Evolutionary conservation across 2,888 invertebrate genomes (phyloP).

Genomic region (Argyresthia goedartella): DNA sequence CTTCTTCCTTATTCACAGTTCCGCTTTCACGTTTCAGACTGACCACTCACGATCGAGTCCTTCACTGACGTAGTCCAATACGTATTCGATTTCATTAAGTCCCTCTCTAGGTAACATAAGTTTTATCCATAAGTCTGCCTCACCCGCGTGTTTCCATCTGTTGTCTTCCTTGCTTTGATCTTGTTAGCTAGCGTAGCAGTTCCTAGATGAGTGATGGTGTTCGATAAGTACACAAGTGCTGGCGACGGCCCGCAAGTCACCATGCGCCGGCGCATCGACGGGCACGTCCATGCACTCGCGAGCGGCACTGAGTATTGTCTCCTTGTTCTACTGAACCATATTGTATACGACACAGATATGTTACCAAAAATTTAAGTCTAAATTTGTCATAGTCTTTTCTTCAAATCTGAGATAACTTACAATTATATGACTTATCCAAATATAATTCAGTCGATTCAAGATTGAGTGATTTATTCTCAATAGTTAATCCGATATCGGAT

Average conservation of each 20-base stretch:
- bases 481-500: conserved; percentile 19
- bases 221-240: not conserved
- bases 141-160: too few species aligned
- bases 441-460: conserved; percentile 64
- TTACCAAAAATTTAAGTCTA: conserved; percentile 65
- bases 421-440: conserved; percentile 41
- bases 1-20: not conserved
- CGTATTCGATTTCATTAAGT: too few species aligned
- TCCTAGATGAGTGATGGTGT: too few species aligned
- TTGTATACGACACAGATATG: conserved; percentile 65
- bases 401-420: conserved; percentile 68
- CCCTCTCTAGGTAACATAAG: too few species aligned
- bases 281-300: conserved; percentile 7
- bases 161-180: too few species aligned
- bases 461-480: conserved; percentile 55
- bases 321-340: conserved; percentile 51
- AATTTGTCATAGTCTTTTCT: conserved; percentile 64
- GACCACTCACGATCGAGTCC: too few species aligned
- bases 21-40: not conserved
- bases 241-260: not conserved
- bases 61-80: too few species aligned
- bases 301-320: conserved; percentile 54
- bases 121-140: not conserved
- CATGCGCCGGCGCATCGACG: not conserved
- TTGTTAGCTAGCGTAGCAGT: too few species aligned